phyloP scores from a whole-genome alignment of 2,888 invertebrate genomes.

The Stenoptilia bipunctidactyla region DNA sequence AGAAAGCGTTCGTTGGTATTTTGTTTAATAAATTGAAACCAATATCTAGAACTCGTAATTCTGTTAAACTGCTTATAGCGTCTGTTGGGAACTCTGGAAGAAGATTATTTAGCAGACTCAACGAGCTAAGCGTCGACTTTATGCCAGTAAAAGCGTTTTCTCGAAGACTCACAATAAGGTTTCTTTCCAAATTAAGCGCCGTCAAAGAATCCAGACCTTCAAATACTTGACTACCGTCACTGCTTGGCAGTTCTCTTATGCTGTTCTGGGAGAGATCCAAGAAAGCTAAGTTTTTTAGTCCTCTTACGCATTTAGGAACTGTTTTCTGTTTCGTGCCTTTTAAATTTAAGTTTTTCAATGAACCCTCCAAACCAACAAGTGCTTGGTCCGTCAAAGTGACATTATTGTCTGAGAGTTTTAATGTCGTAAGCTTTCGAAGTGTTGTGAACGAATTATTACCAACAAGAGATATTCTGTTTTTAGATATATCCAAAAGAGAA shows the following conservation, averaged over 20 bases:
- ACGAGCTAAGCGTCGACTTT: slow-evolving; percentile 84
- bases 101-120: slow-evolving; percentile 90
- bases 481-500: slow-evolving; percentile 86
- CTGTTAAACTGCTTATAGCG: slow-evolving; percentile 82
- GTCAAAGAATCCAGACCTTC: slow-evolving; percentile 86
- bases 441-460: slow-evolving; percentile 83
- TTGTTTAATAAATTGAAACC: slow-evolving; percentile 91
- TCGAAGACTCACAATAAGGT: slow-evolving; percentile 83
- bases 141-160: slow-evolving; percentile 85
- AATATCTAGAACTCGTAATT: slow-evolving; percentile 89
- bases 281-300: slow-evolving; percentile 85
- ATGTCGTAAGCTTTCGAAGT: slow-evolving; percentile 79
- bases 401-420: slow-evolving; percentile 91
- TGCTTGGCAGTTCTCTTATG: slow-evolving; percentile 83
- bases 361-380: slow-evolving; percentile 83
- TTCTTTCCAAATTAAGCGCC: slow-evolving; percentile 89
- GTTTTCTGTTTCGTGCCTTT: slow-evolving; percentile 87
- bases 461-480: slow-evolving; percentile 80
- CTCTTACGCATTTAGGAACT: slow-evolving; percentile 84
- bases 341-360: slow-evolving; percentile 88
- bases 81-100: slow-evolving; percentile 88
- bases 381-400: slow-evolving; percentile 78
- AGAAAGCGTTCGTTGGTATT: slow-evolving; percentile 83
- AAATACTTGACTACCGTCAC: slow-evolving; percentile 76
- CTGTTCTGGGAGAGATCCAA: slow-evolving; percentile 91